phyloP scores from a whole-genome alignment of 2,888 invertebrate genomes.

The Alloplasta piceator region DNA sequence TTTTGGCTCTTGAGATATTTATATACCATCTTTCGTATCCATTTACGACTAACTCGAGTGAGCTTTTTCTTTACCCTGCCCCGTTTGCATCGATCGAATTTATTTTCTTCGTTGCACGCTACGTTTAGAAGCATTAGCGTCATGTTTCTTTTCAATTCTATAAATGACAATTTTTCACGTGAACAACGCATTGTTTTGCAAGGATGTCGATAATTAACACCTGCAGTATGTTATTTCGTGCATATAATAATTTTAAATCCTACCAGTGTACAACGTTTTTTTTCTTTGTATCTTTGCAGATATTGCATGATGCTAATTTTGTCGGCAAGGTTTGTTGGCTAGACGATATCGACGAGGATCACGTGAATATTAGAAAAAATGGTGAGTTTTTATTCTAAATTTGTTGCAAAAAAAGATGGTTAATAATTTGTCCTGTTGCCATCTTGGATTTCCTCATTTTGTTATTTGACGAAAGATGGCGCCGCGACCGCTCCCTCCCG shows the following conservation, averaged over 20 bases:
- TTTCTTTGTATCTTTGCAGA: slow-evolving; percentile 74
- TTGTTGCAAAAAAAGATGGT: not conserved
- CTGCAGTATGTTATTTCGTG: slow-evolving; percentile 40
- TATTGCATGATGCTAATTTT: slow-evolving; percentile 67
- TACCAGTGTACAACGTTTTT: slow-evolving; percentile 67
- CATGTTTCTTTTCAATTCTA: slow-evolving; percentile 14
- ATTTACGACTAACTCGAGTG: not conserved
- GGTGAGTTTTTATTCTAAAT: slow-evolving; percentile 67
- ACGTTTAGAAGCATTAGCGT: not conserved
- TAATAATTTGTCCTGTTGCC: slow-evolving; percentile 24
- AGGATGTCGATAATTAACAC: slow-evolving; percentile 40
- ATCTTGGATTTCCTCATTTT: slow-evolving; percentile 36
- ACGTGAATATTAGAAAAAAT: slow-evolving; percentile 61
- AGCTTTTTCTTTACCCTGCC: not conserved
- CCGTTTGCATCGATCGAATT: not conserved
- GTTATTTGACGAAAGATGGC: slow-evolving; percentile 26
- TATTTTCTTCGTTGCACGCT: not conserved
- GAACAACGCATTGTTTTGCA: not conserved
- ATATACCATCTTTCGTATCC: not conserved
- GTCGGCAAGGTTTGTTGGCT: slow-evolving; percentile 60
- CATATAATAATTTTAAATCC: slow-evolving; percentile 43
- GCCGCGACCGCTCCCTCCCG: slow-evolving; percentile 40
- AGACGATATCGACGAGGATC: slow-evolving; percentile 66
- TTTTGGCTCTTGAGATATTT: slow-evolving; percentile 10
- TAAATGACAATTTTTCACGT: not conserved